A percentile compares a stretch with the other conserved stretches of the same genome.
These are phyloP conservation scores for Lydus trimaculatus DNA, from an alignment of 2,888 invertebrate species.

Conservation along the genomic window DNA sequence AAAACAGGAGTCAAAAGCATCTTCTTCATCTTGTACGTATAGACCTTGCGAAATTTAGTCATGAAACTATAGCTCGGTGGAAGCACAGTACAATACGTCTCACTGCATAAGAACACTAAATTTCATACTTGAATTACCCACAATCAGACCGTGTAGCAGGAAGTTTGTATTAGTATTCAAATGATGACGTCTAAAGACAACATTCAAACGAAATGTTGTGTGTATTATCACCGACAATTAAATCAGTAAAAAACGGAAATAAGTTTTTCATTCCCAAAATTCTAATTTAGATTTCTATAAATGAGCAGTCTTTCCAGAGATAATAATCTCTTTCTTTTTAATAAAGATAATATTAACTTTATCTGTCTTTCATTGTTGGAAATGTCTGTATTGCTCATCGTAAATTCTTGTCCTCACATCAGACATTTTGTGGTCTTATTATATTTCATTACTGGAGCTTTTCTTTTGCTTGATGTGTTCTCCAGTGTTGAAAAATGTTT, in stretches of 20 bases:
- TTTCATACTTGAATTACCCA: background rate
- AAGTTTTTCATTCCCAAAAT: no score
- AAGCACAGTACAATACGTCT: background rate
- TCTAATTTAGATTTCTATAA: background rate
- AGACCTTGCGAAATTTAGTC: background rate
- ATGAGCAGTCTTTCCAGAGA: no score
- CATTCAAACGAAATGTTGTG: background rate
- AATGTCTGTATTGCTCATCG: background rate
- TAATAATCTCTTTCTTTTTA: background rate
- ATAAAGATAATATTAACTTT: background rate
- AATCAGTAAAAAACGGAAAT: background rate
- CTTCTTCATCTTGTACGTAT: no score
- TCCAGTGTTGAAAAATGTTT: slow-evolving; percentile 33
- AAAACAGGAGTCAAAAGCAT: no score
- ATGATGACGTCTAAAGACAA: background rate
- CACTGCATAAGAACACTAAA: background rate
- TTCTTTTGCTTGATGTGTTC: slow-evolving; percentile 25
- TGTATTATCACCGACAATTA: background rate
- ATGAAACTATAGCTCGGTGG: background rate
- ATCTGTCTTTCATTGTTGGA: background rate
- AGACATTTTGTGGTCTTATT: slow-evolving; percentile 40
- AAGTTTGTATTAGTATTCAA: background rate
- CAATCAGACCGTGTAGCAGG: background rate
- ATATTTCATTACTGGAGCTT: slow-evolving; percentile 38
- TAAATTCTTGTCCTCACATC: slow-evolving; percentile 15